These are phyloP conservation scores for Carcina quercana DNA, from an alignment of 2,888 invertebrate species.

Conservation along the genomic window DNA sequence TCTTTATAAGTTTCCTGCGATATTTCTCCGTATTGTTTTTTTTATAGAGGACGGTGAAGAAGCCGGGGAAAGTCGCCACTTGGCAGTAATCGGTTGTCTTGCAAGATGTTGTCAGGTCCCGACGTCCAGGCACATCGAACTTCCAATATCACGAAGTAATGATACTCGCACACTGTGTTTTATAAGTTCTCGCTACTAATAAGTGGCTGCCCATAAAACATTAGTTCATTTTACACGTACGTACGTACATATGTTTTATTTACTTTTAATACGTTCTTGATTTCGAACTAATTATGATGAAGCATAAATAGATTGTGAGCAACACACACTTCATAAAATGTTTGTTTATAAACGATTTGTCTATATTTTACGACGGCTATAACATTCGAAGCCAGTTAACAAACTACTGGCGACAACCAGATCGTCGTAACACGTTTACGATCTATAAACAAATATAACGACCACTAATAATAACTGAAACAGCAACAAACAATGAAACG, in stretches of 20 bases:
- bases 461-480: constrained; percentile 71
- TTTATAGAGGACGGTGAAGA: constrained; percentile 30
- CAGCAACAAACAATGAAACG: constrained; percentile 67
- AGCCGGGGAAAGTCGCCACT: constrained; percentile 36
- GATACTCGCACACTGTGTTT: too few relatives aligned
- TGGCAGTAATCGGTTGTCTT: constrained; percentile 62
- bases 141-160: constrained; percentile 66
- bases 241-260: too few relatives aligned
- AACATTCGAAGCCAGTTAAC: constrained; percentile 61
- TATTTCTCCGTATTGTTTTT: too few relatives aligned
- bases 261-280: too few relatives aligned
- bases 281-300: too few relatives aligned
- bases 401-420: constrained; percentile 63
- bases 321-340: constrained; percentile 41
- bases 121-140: constrained; percentile 34
- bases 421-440: constrained; percentile 60
- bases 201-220: too few relatives aligned
- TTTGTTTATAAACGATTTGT: constrained; percentile 60
- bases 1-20: constrained; percentile 28
- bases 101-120: constrained; percentile 61
- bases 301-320: too few relatives aligned
- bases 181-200: too few relatives aligned
- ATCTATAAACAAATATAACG: constrained; percentile 69
- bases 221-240: too few relatives aligned
- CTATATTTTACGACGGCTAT: constrained; percentile 55